Conservation (phyloP, 2,113 vertebrate genomes). For the Tauraco erythrolophus region DNA sequence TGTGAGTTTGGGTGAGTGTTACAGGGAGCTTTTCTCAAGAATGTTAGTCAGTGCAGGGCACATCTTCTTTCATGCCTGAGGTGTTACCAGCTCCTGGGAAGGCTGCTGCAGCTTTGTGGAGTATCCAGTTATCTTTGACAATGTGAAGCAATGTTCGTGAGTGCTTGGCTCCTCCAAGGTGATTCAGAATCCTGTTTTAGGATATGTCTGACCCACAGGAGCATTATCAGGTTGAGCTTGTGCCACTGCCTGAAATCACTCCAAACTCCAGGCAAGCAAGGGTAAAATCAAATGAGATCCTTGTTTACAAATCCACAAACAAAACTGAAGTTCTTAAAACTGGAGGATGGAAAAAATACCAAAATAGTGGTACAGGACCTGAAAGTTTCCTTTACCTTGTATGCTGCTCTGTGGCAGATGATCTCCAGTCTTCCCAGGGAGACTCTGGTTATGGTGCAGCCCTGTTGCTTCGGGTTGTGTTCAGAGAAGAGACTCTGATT, state of each 20-base stretch:
- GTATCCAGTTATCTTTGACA: background rate
- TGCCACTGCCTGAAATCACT: background rate
- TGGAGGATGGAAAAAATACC: background rate
- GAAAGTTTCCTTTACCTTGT: background rate
- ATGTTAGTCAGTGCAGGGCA: background rate
- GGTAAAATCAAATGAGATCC: background rate
- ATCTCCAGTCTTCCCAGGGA: background rate
- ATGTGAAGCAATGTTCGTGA: background rate
- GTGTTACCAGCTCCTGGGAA: background rate
- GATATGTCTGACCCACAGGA: background rate
- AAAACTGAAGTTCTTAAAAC: background rate
- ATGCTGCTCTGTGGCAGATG: rapidly evolving
- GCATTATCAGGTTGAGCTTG: background rate
- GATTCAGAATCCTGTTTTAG: background rate
- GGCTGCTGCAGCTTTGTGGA: background rate
- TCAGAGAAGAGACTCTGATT: background rate
- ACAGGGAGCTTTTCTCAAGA: background rate
- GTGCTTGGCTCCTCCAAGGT: background rate
- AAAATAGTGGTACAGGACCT: background rate
- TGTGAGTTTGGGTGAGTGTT: background rate
- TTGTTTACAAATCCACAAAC: background rate
- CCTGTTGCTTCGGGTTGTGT: background rate
- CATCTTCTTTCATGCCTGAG: background rate
- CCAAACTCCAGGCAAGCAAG: background rate
- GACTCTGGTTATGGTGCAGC: background rate